Evolutionary conservation across 2,797 vertebrate species (phyloP).

Genomic region (Phrynocephalus forsythii): DNA sequence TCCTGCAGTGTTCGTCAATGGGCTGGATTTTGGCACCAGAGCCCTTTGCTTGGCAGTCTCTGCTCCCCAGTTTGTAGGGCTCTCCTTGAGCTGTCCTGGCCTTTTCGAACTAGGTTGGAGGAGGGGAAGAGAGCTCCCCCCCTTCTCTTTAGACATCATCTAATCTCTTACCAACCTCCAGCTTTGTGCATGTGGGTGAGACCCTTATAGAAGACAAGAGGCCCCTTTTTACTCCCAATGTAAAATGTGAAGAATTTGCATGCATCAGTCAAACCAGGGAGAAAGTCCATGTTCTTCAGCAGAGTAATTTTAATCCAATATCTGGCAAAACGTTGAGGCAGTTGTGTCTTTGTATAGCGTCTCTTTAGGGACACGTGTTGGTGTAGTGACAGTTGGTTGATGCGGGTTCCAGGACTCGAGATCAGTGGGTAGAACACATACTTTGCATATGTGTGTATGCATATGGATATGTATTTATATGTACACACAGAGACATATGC

Average conservation of each 20-base stretch:
- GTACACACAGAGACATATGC: too few species aligned
- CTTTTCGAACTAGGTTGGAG: slow-evolving; percentile 60
- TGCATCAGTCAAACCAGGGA: slow-evolving; percentile 46
- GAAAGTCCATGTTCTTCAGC: slow-evolving; percentile 6
- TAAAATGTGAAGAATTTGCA: slow-evolving; percentile 41
- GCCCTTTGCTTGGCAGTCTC: neutral
- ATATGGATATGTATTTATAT: too few species aligned
- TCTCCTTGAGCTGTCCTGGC: slow-evolving; percentile 56
- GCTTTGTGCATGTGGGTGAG: slow-evolving; percentile 51
- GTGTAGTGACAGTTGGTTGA: neutral
- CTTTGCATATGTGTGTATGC: neutral
- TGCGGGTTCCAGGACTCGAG: neutral
- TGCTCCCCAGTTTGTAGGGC: neutral
- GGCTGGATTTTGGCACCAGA: neutral
- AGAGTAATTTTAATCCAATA: slow-evolving; percentile 45
- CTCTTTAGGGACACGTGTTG: neutral
- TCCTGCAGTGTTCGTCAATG: neutral
- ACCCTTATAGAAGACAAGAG: slow-evolving; percentile 40
- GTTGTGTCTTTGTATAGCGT: neutral
- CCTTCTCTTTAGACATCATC: slow-evolving; percentile 58
- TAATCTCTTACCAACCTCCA: slow-evolving; percentile 66
- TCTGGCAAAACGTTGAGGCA: neutral
- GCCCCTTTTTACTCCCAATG: slow-evolving; percentile 47
- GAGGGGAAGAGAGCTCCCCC: slow-evolving; percentile 38
- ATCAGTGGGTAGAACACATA: neutral